Percentiles rank a stretch among this genome's conserved stretches.
These are phyloP conservation scores for Leuciscus waleckii DNA, from an alignment of 2,797 vertebrate species.

Conservation along the genomic window DNA sequence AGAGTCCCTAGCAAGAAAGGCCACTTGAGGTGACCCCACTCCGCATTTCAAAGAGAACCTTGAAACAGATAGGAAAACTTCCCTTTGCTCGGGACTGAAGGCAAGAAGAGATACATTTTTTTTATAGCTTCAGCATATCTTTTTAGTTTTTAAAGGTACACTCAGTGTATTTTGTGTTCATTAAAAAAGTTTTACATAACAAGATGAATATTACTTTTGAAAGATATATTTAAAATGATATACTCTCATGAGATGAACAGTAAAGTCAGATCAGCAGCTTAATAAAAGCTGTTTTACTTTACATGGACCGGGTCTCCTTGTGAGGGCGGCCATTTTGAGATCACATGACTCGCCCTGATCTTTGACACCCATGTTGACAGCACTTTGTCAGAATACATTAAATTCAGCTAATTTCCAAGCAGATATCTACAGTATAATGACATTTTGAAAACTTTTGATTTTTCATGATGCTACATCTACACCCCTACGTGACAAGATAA, in stretches of 20 bases:
- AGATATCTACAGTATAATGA: not conserved
- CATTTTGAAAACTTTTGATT: not conserved
- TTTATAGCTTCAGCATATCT: not conserved
- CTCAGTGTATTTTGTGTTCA: not conserved
- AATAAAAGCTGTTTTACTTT: not conserved
- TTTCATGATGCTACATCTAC: not conserved
- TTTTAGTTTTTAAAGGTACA: not conserved
- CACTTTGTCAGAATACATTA: not conserved
- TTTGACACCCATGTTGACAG: not conserved
- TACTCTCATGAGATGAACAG: not conserved
- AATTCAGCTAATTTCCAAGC: not conserved
- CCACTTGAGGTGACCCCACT: constrained; percentile 34
- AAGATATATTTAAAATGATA: not conserved
- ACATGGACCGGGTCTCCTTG: not conserved
- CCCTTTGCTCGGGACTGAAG: constrained; percentile 1
- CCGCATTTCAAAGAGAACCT: constrained; percentile 47
- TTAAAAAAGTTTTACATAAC: not conserved
- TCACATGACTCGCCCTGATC: not conserved
- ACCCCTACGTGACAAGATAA: not conserved
- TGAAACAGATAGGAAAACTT: constrained; percentile 20
- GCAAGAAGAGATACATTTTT: constrained; percentile 12
- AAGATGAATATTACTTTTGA: not conserved
- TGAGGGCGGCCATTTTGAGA: not conserved
- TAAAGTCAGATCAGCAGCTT: not conserved
- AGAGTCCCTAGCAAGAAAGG: constrained; percentile 12